These are phyloP conservation scores for Nomada ruficornis DNA, from an alignment of 2,888 invertebrate genomes.

Conservation along the genomic window DNA sequence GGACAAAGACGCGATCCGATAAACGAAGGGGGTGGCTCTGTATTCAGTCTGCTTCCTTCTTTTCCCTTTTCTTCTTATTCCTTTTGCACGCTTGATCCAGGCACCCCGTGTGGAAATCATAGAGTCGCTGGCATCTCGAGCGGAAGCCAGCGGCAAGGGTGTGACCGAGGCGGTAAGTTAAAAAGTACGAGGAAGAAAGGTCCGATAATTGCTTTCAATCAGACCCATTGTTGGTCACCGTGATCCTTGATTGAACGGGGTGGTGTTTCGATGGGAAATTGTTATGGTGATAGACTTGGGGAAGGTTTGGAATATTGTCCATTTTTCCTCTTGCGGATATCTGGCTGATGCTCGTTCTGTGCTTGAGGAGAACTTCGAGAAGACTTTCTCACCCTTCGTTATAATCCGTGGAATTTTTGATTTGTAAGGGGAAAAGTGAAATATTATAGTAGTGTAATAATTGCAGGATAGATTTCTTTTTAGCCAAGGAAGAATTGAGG, in stretches of 20 bases:
- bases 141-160: constrained; percentile 79
- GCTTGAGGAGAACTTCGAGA: too few relatives aligned
- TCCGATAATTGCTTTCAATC: constrained; percentile 82
- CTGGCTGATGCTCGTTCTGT: too few relatives aligned
- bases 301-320: too few relatives aligned
- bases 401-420: too few relatives aligned
- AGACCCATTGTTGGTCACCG: constrained; percentile 82
- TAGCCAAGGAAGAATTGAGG: too few relatives aligned
- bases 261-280: constrained; percentile 53
- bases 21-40: constrained; percentile 68
- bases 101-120: constrained; percentile 79
- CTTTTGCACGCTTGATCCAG: constrained; percentile 81
- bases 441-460: too few relatives aligned
- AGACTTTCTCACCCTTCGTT: too few relatives aligned
- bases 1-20: constrained; percentile 64
- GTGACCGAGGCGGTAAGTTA: constrained; percentile 72
- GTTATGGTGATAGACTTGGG: constrained; percentile 34
- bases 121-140: constrained; percentile 79
- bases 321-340: too few relatives aligned
- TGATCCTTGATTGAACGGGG: constrained; percentile 63
- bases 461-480: too few relatives aligned
- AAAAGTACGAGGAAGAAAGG: constrained; percentile 66
- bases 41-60: constrained; percentile 44
- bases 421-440: too few relatives aligned
- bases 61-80: constrained; percentile 47